A percentile compares a stretch with the other conserved stretches of the same genome.
Evolutionary conservation across 2,888 invertebrate species (phyloP).

Genomic region (Pollenia angustigena): DNA sequence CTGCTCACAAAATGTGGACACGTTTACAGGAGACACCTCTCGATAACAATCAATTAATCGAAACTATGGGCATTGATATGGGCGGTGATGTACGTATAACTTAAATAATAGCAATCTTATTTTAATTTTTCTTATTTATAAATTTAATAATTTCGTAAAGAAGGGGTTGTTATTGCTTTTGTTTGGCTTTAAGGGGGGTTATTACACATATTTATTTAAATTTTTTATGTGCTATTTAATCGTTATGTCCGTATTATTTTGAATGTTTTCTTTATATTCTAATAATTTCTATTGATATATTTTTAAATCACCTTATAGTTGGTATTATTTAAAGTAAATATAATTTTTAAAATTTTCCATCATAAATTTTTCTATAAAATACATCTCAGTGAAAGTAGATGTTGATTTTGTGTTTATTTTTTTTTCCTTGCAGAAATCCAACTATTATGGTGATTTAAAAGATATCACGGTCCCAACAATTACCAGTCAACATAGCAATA

Average conservation of each 20-base stretch:
- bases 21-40: conserved; percentile 91
- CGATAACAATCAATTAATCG: conserved; percentile 86
- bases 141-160: not conserved
- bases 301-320: conserved; percentile 81
- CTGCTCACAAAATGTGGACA: conserved; percentile 97
- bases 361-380: not conserved
- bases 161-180: not conserved
- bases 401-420: conserved; percentile 56
- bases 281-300: conserved; percentile 75
- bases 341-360: conserved; percentile 1
- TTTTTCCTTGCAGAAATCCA: conserved; percentile 84
- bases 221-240: not conserved
- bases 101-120: not conserved
- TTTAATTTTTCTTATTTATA: not conserved
- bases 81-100: conserved; percentile 87
- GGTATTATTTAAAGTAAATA: conserved; percentile 48
- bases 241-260: not conserved
- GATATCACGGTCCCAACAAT: conserved; percentile 95
- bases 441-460: conserved; percentile 94
- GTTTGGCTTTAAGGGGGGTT: conserved; percentile 9
- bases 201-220: not conserved
- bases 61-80: conserved; percentile 88
- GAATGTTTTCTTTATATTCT: conserved; percentile 10
- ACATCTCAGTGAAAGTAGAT: conserved; percentile 38
- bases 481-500: conserved; percentile 94